These are phyloP conservation scores for Acanthosoma haemorrhoidale DNA, from an alignment of 2,888 invertebrate genomes.

Conservation along the genomic window DNA sequence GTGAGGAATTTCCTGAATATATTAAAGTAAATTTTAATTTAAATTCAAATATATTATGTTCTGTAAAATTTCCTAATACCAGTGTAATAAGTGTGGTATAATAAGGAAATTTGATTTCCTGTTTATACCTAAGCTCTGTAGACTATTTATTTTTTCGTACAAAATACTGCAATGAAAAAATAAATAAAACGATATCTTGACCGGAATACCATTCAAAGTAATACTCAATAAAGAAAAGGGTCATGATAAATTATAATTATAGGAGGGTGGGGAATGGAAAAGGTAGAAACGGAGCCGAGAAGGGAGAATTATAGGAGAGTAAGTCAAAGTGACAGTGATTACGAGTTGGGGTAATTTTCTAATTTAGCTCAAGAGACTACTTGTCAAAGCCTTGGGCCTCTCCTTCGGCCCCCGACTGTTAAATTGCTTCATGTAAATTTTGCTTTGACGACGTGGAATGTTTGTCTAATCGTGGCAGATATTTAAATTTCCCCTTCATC, in stretches of 20 bases:
- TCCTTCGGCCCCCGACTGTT: not conserved
- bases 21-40: too few relatives aligned
- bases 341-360: slow-evolving; percentile 27
- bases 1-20: too few relatives aligned
- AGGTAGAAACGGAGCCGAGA: slow-evolving; percentile 9
- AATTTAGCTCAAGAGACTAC: slow-evolving; percentile 1
- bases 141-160: too few relatives aligned
- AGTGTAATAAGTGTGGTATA: too few relatives aligned
- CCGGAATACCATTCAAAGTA: too few relatives aligned
- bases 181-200: too few relatives aligned
- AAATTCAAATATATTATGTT: too few relatives aligned
- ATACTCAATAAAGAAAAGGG: not conserved
- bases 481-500: slow-evolving; percentile 8
- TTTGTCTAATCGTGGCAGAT: slow-evolving; percentile 14
- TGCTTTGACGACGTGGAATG: slow-evolving; percentile 10
- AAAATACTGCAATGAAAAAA: too few relatives aligned
- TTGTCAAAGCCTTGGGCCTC: slow-evolving; percentile 19
- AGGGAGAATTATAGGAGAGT: slow-evolving; percentile 25
- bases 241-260: slow-evolving; percentile 21
- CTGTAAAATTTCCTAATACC: too few relatives aligned
- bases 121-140: too few relatives aligned
- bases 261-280: not conserved
- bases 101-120: too few relatives aligned
- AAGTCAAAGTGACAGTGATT: slow-evolving; percentile 28
- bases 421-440: slow-evolving; percentile 25